Evolutionary conservation across 2,113 vertebrate species (phyloP), one percentile per base, ranked within the genome.

Genomic region (Nyctibius bracteatus): DNA sequence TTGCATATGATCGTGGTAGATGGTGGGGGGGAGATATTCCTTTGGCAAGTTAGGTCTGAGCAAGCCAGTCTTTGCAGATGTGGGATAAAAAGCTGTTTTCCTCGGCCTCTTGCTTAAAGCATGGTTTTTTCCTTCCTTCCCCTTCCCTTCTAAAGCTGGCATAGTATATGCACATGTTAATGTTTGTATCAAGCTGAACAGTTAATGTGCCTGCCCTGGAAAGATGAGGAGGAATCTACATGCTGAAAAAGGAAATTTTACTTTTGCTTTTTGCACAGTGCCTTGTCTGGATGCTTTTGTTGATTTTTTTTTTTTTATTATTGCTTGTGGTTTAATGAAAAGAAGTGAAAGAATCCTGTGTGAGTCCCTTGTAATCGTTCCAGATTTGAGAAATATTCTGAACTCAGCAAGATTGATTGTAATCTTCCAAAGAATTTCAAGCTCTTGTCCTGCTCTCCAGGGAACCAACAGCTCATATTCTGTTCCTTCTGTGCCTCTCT

Each of bases 381-480:
- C 91, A 93, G 89, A 80, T 87, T 77, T 68, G 62, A 89, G 86
- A 95, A 95, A 58, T 71, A 90, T 58, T 92, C 93, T 68, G 80
- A 95, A 88, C 86, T 81, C 94, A 86, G 91, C 86, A 81, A 92
- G 82, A 63, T 81, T 61, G 92, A 95, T 95, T 30, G 0, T 96
- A 96, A 96, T 96, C 95, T 92, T 81, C 37, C 86, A 84, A 81
- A 87, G 87, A 94, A 92, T 94, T 94, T 94, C 96, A 96, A 19
- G 90, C 85, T 94, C 94, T 96, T 97, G 95, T 95, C 92, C 92
- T 67, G 85, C 93, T 94, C 89, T 86, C 94, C 94, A 62, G 96
- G 96, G 95, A 89, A 82, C 52, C 91, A 70, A 25, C 22, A 89
- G 73, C 83, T 97, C 91, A 81, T 67, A 82, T 81, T 90, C 78